These are phyloP conservation scores for Mellivora capensis DNA, from an alignment of 2,113 vertebrate genomes.

Conservation along the genomic window DNA sequence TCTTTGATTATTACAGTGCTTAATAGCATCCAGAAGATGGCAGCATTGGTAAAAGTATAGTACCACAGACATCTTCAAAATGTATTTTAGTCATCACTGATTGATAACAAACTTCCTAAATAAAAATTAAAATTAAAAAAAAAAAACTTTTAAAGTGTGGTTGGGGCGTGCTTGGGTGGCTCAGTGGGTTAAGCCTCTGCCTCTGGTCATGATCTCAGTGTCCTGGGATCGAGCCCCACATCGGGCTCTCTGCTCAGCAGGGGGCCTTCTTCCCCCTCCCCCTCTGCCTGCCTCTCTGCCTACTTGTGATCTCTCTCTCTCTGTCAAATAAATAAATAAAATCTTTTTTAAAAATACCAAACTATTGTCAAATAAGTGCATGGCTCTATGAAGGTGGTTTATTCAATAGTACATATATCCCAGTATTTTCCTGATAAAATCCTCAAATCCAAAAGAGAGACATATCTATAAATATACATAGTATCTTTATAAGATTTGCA, in stretches of 20 bases:
- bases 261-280: too few species aligned
- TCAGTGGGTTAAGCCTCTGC: too few species aligned
- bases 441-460: not conserved
- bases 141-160: not conserved
- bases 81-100: not conserved
- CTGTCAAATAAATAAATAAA: too few species aligned
- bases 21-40: constrained; percentile 77
- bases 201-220: too few species aligned
- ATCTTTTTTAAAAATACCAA: not conserved
- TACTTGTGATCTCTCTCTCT: too few species aligned
- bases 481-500: not conserved
- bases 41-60: constrained; percentile 81
- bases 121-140: not conserved
- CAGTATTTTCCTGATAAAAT: not conserved
- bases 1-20: not conserved
- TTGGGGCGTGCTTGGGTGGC: too few species aligned
- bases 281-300: too few species aligned
- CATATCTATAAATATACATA: not conserved
- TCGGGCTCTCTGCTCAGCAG: too few species aligned
- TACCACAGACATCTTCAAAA: not conserved
- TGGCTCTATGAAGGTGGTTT: not conserved
- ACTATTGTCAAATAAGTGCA: not conserved
- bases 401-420: not conserved
- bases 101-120: not conserved
- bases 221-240: too few species aligned